A percentile compares a stretch with the other conserved stretches of the same genome.
These are phyloP conservation scores for Pygoscelis adeliae DNA, from an alignment of 2,113 vertebrate genomes.

Conservation along the genomic window DNA sequence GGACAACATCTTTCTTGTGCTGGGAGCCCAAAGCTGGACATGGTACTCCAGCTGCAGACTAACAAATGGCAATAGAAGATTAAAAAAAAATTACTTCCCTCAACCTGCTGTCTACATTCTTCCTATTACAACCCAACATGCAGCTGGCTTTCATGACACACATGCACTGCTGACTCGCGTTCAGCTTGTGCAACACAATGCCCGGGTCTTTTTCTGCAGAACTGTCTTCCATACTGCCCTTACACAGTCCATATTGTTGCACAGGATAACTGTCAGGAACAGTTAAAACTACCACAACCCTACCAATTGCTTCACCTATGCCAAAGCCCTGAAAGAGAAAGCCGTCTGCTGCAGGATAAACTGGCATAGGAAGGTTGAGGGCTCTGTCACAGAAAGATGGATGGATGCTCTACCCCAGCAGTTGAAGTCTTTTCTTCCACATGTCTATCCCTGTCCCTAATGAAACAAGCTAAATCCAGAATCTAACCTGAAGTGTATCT, in stretches of 20 bases:
- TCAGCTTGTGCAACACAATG: neutral
- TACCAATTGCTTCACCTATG: neutral
- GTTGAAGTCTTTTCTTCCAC: neutral
- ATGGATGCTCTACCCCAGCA: neutral
- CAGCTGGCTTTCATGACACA: neutral
- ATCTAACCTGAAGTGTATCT: neutral
- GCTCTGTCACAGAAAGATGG: neutral
- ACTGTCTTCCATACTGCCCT: neutral
- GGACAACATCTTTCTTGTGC: neutral
- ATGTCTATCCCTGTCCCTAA: neutral
- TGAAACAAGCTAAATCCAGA: neutral
- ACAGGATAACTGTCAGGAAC: neutral
- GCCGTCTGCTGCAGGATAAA: rapidly evolving
- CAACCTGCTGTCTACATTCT: neutral
- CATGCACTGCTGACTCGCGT: neutral
- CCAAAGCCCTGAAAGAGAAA: neutral
- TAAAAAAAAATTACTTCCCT: neutral
- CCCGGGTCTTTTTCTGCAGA: neutral
- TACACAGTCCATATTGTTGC: neutral
- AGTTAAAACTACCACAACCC: neutral
- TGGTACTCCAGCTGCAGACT: neutral
- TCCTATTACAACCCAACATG: neutral
- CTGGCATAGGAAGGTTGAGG: neutral
- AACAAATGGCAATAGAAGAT: neutral
- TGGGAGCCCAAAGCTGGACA: neutral